Percentiles rank a stretch among this genome's conserved stretches.
phyloP scores from a whole-genome alignment of 1,140 invertebrate genomes.

The Bombus waltoni region DNA sequence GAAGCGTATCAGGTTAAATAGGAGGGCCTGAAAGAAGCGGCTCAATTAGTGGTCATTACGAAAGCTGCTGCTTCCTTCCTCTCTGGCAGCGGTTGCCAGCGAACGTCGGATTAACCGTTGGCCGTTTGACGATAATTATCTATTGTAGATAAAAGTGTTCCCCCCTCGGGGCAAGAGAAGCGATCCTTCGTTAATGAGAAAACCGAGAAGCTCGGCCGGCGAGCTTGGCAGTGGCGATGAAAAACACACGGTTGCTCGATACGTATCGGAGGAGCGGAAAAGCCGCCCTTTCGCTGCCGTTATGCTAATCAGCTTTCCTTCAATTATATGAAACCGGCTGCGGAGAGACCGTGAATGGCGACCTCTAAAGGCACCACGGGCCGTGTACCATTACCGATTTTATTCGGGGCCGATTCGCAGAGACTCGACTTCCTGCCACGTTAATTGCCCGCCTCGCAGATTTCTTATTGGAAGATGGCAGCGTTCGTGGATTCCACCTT shows the following conservation, averaged over 20 bases:
- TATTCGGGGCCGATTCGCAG: not conserved
- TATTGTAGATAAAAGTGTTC: constrained; percentile 60
- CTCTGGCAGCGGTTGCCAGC: constrained; percentile 39
- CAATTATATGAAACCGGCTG: constrained; percentile 52
- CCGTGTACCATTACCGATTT: constrained; percentile 13
- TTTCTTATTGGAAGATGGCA: constrained; percentile 13
- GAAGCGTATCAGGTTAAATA: constrained; percentile 57
- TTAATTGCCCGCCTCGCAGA: constrained; percentile 14
- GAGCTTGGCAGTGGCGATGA: constrained; percentile 37
- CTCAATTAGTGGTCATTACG: constrained; percentile 73
- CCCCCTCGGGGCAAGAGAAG: not conserved
- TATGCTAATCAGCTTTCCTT: constrained; percentile 62
- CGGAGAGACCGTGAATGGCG: constrained; percentile 3
- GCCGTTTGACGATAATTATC: constrained; percentile 61
- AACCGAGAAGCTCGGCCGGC: constrained; percentile 37
- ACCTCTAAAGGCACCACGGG: not conserved
- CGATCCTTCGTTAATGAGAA: constrained; percentile 62
- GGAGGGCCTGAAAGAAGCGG: constrained; percentile 61
- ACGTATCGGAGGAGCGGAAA: not conserved
- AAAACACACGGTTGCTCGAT: constrained; percentile 43
- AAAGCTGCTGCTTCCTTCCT: constrained; percentile 60
- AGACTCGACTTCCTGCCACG: not conserved
- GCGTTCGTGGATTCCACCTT: not conserved
- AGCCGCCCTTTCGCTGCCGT: constrained; percentile 19
- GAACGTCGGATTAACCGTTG: constrained; percentile 52